A percentile compares a stretch with the other conserved stretches of the same genome.
phyloP scores from a whole-genome alignment of 2,797 vertebrate species.

The Podarcis siculus region DNA sequence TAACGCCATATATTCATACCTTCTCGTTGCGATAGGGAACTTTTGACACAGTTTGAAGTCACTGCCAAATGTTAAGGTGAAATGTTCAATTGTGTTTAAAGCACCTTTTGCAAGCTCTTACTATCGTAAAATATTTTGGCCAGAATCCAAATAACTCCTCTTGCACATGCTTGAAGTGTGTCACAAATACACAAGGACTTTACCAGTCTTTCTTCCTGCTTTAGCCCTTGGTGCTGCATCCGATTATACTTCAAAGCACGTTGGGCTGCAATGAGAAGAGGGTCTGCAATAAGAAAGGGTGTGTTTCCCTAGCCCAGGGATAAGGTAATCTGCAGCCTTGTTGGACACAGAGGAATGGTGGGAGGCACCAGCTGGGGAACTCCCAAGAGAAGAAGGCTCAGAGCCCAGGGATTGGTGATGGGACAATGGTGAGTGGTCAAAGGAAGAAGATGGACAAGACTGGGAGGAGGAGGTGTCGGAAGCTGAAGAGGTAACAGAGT shows the following conservation, averaged over 20 bases:
- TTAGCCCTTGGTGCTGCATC: background rate
- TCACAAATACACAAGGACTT: background rate
- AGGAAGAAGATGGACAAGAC: too few species aligned
- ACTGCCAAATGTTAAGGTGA: constrained; percentile 20
- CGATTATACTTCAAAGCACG: background rate
- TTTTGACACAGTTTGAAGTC: constrained; percentile 31
- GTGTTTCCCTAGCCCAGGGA: too few species aligned
- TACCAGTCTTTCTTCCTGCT: background rate
- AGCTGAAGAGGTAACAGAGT: too few species aligned
- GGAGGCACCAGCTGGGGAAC: too few species aligned
- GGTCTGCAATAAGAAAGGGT: background rate
- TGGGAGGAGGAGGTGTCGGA: too few species aligned
- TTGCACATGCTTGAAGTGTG: background rate
- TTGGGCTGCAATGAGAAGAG: background rate
- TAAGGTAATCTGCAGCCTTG: too few species aligned
- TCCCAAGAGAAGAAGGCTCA: too few species aligned
- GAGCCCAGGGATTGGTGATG: too few species aligned
- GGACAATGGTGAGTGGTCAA: too few species aligned
- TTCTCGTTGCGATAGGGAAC: constrained; percentile 17
- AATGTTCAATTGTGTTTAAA: constrained; percentile 18
- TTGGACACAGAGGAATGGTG: too few species aligned
- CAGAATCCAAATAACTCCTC: background rate
- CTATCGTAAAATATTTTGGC: constrained; percentile 16
- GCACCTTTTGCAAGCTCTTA: background rate
- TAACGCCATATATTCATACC: constrained; percentile 1